Base-by-base conservation (phyloP, 1,140 invertebrate species). In the Bombus pascuorum region DNA sequence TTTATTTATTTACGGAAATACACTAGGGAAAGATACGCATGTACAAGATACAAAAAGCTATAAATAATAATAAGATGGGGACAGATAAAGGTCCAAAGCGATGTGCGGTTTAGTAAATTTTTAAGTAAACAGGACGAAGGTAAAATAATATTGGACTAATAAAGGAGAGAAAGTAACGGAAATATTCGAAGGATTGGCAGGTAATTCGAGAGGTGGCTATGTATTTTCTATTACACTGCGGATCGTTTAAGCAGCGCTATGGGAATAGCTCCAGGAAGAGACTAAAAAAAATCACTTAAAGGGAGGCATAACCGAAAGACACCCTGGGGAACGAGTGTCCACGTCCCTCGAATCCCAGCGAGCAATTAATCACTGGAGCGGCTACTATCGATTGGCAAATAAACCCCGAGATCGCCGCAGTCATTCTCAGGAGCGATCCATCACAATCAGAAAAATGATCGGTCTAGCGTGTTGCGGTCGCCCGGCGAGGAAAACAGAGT, bases 401-500 rank as follows among this genome's bases (percentile, higher is more conserved):
- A 73, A 80, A 85, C 83, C 57, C 53, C n/a, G 53, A 78, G 77
- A 80, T 85, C 77, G 65, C 18, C 13, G 76, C 77, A 73, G 57
- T 80, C 68, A 80, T 85, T 28, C 77, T 85, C 83, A 80, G 76
- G 22, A 47, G 32, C 39, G 44, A 85, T 85, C 83, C 39, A 85
- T 85, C 83, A 85, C 79, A 73, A 73, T 85, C 76, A 73, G 77
- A 85, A 85, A 85, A 85, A 80, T 80, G 77, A 80, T 66, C 59
- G 71, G 4, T 10, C 25, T 2, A 34, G 25, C n/a, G 32, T 47
- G 72, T 47, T 39, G 65, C 47, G 82, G 44, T 76, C 34, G 42
- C 10, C 18, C 71, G 37, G 22, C 39, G 81, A 42, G 62, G 44
- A n/a, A 53, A 68, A 72, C 75, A 42, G 39, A 57, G 66, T 80